phyloP scores from a whole-genome alignment of 2,888 invertebrate genomes.

The Orthonychiurus folsomi region DNA sequence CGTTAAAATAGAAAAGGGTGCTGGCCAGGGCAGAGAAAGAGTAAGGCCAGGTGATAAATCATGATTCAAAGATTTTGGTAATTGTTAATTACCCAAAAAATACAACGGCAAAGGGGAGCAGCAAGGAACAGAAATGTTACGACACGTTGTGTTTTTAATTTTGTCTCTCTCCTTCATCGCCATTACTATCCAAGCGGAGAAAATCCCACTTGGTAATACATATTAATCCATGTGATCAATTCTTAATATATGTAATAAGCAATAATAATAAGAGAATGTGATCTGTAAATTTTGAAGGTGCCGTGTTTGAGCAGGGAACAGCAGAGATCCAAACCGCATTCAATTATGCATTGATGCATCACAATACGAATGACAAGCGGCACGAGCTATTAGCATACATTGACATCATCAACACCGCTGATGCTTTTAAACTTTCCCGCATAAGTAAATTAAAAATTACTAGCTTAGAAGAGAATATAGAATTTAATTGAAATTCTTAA shows the following conservation, averaged over 20 bases:
- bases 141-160: too few relatives aligned
- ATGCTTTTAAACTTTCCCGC: constrained; percentile 82
- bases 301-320: constrained; percentile 83
- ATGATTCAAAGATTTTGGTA: too few relatives aligned
- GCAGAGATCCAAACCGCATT: constrained; percentile 86
- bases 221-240: not conserved
- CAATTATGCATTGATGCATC: constrained; percentile 76
- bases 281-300: constrained; percentile 52
- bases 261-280: too few relatives aligned
- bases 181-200: not conserved
- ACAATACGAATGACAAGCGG: constrained; percentile 72
- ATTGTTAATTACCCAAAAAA: too few relatives aligned
- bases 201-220: constrained; percentile 8
- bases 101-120: too few relatives aligned
- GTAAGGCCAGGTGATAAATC: too few relatives aligned
- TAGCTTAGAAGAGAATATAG: not conserved
- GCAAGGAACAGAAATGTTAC: too few relatives aligned
- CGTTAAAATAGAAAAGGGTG: too few relatives aligned
- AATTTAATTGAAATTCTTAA: constrained; percentile 40
- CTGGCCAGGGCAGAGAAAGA: too few relatives aligned
- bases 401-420: constrained; percentile 85
- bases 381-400: constrained; percentile 81
- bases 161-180: not conserved
- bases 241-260: not conserved
- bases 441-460: constrained; percentile 56